phyloP scores from a whole-genome alignment of 2,113 vertebrate species.

The Peromyscus polionotus region DNA sequence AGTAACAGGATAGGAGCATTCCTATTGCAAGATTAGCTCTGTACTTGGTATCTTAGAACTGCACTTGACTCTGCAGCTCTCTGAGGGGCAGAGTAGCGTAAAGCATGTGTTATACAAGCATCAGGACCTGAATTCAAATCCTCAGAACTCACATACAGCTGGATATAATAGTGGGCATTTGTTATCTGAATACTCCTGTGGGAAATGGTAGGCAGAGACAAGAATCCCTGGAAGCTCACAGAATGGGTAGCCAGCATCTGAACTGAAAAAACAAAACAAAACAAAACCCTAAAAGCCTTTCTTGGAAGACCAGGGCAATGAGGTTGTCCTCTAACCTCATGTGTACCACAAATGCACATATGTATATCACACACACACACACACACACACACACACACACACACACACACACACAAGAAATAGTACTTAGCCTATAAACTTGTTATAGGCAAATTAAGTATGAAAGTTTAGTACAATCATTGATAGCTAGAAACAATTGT shows the following conservation, averaged over 20 bases:
- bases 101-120: background rate
- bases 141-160: background rate
- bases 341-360: background rate
- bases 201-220: background rate
- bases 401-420: background rate
- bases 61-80: background rate
- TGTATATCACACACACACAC: background rate
- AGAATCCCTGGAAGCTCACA: background rate
- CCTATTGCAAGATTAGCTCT: background rate
- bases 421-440: background rate
- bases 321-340: background rate
- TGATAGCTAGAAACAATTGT: background rate
- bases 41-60: background rate
- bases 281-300: background rate
- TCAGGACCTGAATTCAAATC: background rate
- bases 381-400: too few relatives aligned
- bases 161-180: background rate
- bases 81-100: too few relatives aligned
- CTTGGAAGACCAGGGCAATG: background rate
- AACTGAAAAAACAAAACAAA: background rate
- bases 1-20: background rate
- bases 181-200: background rate
- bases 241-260: background rate
- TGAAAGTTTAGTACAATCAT: background rate
- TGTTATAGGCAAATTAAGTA: background rate